phyloP scores from a whole-genome alignment of 2,113 vertebrate genomes.

The Uria lomvia region DNA sequence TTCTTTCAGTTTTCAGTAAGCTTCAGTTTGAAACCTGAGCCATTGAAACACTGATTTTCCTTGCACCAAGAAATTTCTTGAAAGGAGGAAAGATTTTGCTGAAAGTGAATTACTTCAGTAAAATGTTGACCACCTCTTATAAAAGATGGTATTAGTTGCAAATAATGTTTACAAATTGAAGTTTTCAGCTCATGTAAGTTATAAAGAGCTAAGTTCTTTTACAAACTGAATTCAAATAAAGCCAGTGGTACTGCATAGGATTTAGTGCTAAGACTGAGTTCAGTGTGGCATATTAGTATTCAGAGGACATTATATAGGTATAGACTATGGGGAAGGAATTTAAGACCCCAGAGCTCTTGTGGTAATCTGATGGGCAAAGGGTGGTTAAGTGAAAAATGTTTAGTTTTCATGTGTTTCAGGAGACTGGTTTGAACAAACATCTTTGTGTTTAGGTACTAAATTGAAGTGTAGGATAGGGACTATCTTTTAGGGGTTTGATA shows the following conservation, averaged over 20 bases:
- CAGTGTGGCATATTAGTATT: not conserved
- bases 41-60: not conserved
- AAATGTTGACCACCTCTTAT: not conserved
- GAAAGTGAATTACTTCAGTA: not conserved
- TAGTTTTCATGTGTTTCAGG: not conserved
- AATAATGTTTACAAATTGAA: not conserved
- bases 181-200: not conserved
- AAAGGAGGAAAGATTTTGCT: not conserved
- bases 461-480: not conserved
- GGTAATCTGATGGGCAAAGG: not conserved
- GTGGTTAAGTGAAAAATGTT: not conserved
- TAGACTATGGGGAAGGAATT: not conserved
- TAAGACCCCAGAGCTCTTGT: not conserved
- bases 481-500: not conserved
- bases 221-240: not conserved
- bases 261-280: not conserved
- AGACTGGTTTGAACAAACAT: not conserved
- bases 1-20: not conserved
- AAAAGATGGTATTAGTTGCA: not conserved
- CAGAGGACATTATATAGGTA: not conserved
- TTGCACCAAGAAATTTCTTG: not conserved
- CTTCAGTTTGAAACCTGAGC: not conserved
- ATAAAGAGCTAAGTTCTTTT: not conserved
- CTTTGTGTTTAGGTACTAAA: not conserved
- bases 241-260: not conserved